Evolutionary conservation across 2,113 vertebrate genomes (phyloP), one percentile per base, ranked within the genome.

Genomic region (Tragulus kanchil): DNA sequence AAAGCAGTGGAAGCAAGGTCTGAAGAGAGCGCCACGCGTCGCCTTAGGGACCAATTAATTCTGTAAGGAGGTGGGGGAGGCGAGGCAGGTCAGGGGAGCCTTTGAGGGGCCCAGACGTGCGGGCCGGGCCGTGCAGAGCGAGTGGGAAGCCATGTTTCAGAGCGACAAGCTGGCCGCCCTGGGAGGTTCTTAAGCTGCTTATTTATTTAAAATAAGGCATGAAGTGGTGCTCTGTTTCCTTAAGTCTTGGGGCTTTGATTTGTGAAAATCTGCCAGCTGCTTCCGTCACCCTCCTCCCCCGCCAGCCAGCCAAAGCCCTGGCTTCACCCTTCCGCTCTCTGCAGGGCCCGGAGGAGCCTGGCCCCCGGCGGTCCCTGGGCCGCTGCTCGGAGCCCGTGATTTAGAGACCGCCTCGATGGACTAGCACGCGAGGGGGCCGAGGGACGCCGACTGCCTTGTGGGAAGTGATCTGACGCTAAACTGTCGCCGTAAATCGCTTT

Each of bases 401-500:
- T 98, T 97, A 97, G 95, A 96, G 95, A 97, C 93, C 58, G 7
- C 73, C 93, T 89, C 89, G 96, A 96, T 98, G 97, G 97, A 97
- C 96, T 96, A 77, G 95, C 92, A 73, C 54, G 94, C 95, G 87
- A 77, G 90, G 78, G 94, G 95, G 81, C 97, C 13, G 45, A 85
- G 96, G 95, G 96, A 94, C 4, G 4, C 56, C 0, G 78, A 52
- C 95, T 95, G 98, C 97, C 97, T 96, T 69, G 95, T 96, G 97
- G 96, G 97, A 97, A 97, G 97, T 93, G 95, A 95, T 95, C 95
- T 96, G 98, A 96, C 5, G 96, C 97, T 96, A 96, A 98, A 96
- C 97, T 98, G 97, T 98, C 97, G 48, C 92, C 21, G 14, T 98
- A 98, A 98, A 98, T 98, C 85, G 95, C 77, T 97, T 98, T 96